phyloP scores from a whole-genome alignment of 1,140 invertebrate species.

The Thaumetopoea pityocampa region DNA sequence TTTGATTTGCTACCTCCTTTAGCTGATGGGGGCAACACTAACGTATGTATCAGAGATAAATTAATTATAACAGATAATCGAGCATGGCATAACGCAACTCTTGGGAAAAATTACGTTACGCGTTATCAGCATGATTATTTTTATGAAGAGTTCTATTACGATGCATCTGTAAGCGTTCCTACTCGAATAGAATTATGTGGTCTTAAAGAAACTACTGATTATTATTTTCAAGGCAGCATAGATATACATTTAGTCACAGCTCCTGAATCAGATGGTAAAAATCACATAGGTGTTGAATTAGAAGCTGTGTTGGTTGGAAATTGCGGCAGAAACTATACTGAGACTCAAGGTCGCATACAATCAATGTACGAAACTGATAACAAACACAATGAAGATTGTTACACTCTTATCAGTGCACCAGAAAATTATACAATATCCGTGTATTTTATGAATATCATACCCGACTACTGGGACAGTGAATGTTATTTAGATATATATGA shows the following conservation, averaged over 20 bases:
- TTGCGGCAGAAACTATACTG: slow-evolving; percentile 83
- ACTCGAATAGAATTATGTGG: slow-evolving; percentile 38
- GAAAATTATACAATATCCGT: slow-evolving; percentile 78
- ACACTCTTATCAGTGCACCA: slow-evolving; percentile 77
- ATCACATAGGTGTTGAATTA: slow-evolving; percentile 47
- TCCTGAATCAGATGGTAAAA: slow-evolving; percentile 22
- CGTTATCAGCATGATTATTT: slow-evolving; percentile 24
- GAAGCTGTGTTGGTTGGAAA: slow-evolving; percentile 34
- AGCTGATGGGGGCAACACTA: slow-evolving; percentile 17
- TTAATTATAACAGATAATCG: slow-evolving; percentile 33
- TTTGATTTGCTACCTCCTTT: slow-evolving; percentile 35
- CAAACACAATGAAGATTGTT: slow-evolving; percentile 71
- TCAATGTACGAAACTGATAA: slow-evolving; percentile 23
- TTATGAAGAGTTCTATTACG: slow-evolving; percentile 31
- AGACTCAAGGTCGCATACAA: slow-evolving; percentile 80
- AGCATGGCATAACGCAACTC: slow-evolving; percentile 24
- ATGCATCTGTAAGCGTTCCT: slow-evolving; percentile 37
- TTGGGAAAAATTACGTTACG: slow-evolving; percentile 42
- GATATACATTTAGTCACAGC: slow-evolving; percentile 45
- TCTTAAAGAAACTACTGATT: slow-evolving; percentile 44
- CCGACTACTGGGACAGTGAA: slow-evolving; percentile 31
- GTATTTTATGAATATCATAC: slow-evolving; percentile 46
- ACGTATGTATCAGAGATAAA: slow-evolving; percentile 45
- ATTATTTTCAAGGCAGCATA: slow-evolving; percentile 36
- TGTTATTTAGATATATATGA: slow-evolving; percentile 73